These are phyloP conservation scores for Picathartes gymnocephalus DNA, from an alignment of 2,113 vertebrate genomes.

Conservation along the genomic window DNA sequence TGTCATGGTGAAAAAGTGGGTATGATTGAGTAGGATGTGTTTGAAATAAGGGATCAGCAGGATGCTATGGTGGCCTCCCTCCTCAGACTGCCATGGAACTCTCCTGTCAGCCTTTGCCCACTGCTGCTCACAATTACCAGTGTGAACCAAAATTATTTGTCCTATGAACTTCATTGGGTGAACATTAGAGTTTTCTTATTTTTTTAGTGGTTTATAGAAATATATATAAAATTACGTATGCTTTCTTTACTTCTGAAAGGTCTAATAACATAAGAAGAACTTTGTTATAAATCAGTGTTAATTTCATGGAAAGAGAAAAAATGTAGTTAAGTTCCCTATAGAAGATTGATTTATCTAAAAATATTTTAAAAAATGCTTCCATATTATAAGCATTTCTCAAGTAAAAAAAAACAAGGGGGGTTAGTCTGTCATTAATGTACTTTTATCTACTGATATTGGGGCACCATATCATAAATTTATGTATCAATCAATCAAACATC, in stretches of 20 bases:
- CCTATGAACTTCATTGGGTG: slow-evolving; percentile 24
- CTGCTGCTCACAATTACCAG: slow-evolving; percentile 49
- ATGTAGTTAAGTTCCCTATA: slow-evolving; percentile 36
- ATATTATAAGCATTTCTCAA: not conserved
- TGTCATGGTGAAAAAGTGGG: slow-evolving; percentile 26
- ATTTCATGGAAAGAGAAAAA: slow-evolving; percentile 12
- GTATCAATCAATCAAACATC: not conserved
- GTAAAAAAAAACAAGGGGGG: not conserved
- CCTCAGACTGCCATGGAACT: slow-evolving; percentile 35
- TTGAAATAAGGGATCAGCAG: slow-evolving; percentile 29
- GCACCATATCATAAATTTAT: not conserved
- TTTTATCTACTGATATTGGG: not conserved
- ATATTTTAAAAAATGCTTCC: not conserved
- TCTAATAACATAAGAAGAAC: slow-evolving; percentile 21
- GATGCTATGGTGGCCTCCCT: slow-evolving; percentile 30
- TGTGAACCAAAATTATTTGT: slow-evolving; percentile 68
- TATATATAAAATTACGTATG: not conserved
- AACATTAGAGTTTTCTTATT: slow-evolving; percentile 39
- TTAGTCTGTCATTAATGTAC: not conserved
- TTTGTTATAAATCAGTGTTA: slow-evolving; percentile 53
- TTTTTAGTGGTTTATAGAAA: not conserved
- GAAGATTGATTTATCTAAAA: slow-evolving; percentile 55
- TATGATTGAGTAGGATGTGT: slow-evolving; percentile 12
- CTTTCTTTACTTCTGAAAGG: slow-evolving; percentile 58
- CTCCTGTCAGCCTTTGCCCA: slow-evolving; percentile 37